Evolutionary conservation across 2,888 invertebrate species (phyloP).

Genomic region (Morinoia aosen): DNA sequence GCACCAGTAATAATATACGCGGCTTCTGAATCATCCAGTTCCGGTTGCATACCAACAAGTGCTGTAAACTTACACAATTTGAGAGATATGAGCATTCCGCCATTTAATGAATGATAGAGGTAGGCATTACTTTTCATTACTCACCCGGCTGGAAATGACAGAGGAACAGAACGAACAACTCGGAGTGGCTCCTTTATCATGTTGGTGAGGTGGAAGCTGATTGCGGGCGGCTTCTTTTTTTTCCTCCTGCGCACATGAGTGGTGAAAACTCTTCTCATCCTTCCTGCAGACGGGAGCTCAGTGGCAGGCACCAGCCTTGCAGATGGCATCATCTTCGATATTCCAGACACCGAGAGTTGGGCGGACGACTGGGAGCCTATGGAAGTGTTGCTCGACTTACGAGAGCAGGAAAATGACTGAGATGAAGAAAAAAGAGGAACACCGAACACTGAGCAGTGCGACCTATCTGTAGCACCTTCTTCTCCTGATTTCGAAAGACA

Average conservation of each 20-base stretch:
- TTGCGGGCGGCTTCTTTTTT: slow-evolving; percentile 69
- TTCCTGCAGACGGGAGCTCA: slow-evolving; percentile 68
- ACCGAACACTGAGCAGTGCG: not conserved
- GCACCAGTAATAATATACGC: not conserved
- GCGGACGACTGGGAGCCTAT: slow-evolving; percentile 31
- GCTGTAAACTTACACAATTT: not conserved
- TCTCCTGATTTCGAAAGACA: not conserved
- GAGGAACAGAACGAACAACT: slow-evolving; percentile 72
- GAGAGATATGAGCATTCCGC: not conserved
- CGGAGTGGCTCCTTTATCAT: slow-evolving; percentile 72
- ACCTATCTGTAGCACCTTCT: not conserved
- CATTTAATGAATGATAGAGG: not conserved
- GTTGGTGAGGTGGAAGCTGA: slow-evolving; percentile 70
- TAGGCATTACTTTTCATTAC: slow-evolving; percentile 60
- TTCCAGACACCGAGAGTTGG: not conserved
- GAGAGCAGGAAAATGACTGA: not conserved
- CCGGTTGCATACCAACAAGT: too few relatives aligned
- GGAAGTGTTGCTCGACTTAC: slow-evolving; percentile 38
- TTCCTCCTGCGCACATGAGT: slow-evolving; percentile 70
- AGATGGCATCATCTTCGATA: slow-evolving; percentile 50
- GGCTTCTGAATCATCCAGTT: not conserved
- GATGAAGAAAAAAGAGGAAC: slow-evolving; percentile 7
- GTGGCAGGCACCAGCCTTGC: slow-evolving; percentile 59
- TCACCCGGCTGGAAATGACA: slow-evolving; percentile 71
- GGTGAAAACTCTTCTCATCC: slow-evolving; percentile 71